A percentile compares a stretch with the other conserved stretches of the same genome.
These are phyloP conservation scores for Amiota communis DNA, from an alignment of 2,888 invertebrate species.

Conservation along the genomic window DNA sequence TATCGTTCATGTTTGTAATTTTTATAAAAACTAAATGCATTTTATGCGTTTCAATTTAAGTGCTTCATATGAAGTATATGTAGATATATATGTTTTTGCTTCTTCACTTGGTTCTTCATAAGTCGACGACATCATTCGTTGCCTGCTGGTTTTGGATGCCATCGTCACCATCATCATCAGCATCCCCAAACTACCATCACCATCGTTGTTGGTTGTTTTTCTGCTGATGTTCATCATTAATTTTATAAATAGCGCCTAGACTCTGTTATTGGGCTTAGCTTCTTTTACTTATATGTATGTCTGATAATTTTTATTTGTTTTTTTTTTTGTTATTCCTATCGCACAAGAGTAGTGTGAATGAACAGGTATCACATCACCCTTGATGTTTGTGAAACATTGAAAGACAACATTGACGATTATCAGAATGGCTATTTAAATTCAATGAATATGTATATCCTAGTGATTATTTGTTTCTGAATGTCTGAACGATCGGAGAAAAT, in stretches of 20 bases:
- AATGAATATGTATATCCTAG: too few relatives aligned
- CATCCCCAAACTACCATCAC: neutral
- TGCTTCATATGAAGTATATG: conserved; percentile 31
- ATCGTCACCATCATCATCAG: neutral
- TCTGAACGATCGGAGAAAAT: too few relatives aligned
- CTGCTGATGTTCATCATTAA: conserved; percentile 26
- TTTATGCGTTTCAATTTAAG: conserved; percentile 54
- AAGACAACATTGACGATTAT: too few relatives aligned
- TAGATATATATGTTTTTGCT: conserved; percentile 36
- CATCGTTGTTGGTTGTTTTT: too few relatives aligned
- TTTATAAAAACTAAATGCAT: conserved; percentile 51
- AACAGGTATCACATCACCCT: too few relatives aligned
- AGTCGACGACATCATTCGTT: conserved; percentile 65
- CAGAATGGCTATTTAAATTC: too few relatives aligned
- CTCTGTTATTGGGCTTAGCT: conserved; percentile 9
- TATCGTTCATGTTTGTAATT: conserved; percentile 1
- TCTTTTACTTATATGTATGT: neutral
- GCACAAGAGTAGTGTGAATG: too few relatives aligned
- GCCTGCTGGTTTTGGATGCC: conserved; percentile 31
- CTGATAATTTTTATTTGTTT: too few relatives aligned
- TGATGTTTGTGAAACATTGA: too few relatives aligned
- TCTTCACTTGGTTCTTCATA: conserved; percentile 46
- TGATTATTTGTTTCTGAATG: too few relatives aligned
- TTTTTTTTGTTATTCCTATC: too few relatives aligned
- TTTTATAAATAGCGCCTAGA: conserved; percentile 26